Conservation (phyloP, 2,113 vertebrate species). For the Columba livia region DNA sequence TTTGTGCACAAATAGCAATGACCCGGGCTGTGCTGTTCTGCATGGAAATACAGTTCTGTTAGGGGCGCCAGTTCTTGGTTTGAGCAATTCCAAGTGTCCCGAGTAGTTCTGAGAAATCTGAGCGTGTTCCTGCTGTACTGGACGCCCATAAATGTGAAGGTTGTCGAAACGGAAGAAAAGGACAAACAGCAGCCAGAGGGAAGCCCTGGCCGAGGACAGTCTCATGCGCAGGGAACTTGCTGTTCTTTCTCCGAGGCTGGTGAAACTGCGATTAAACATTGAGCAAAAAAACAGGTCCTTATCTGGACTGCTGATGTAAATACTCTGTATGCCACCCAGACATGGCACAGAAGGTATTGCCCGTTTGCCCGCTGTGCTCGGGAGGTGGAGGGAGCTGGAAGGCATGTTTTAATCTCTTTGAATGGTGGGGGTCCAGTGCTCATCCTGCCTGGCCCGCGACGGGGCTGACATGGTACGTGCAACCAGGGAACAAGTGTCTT, state of each 20-base stretch:
- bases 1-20: not conserved
- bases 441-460: rapidly evolving
- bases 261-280: not conserved
- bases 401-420: not conserved
- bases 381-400: not conserved
- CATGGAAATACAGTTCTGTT: not conserved
- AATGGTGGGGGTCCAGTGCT: not conserved
- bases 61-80: not conserved
- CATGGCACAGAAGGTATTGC: not conserved
- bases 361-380: rapidly evolving
- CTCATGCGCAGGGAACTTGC: not conserved
- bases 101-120: not conserved
- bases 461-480: not conserved
- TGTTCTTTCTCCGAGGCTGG: not conserved
- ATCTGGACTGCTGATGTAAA: not conserved
- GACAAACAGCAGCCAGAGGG: not conserved
- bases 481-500: not conserved
- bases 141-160: not conserved
- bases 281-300: not conserved
- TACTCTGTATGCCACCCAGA: not conserved
- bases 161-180: not conserved
- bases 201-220: not conserved
- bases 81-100: not conserved
- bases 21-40: not conserved
- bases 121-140: not conserved